These are phyloP conservation scores for Pseudococcus longispinus DNA, from an alignment of 2,888 invertebrate genomes.

Conservation along the genomic window DNA sequence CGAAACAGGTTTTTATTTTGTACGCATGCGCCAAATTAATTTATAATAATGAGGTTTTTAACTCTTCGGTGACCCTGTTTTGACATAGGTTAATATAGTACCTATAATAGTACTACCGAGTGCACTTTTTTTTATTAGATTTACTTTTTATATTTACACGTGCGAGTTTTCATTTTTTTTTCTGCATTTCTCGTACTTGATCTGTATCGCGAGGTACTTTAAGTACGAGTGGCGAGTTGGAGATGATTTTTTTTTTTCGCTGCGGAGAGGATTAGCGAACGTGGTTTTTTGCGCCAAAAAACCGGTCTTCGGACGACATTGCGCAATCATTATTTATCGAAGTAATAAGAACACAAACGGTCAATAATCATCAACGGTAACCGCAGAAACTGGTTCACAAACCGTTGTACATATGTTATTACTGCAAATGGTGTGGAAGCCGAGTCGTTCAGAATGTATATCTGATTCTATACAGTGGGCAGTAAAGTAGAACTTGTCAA, in stretches of 20 bases:
- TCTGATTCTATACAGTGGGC: slow-evolving; percentile 32
- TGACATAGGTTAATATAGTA: not conserved
- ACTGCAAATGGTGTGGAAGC: slow-evolving; percentile 41
- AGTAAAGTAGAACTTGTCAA: slow-evolving; percentile 22
- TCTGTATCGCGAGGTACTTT: not conserved
- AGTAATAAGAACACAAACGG: slow-evolving; percentile 38
- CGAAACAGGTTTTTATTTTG: slow-evolving; percentile 13
- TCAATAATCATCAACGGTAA: slow-evolving; percentile 44
- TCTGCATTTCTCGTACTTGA: not conserved
- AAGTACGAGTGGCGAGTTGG: not conserved
- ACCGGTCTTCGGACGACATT: slow-evolving; percentile 34
- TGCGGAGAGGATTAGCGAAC: not conserved
- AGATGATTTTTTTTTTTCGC: not conserved
- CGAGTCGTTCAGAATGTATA: slow-evolving; percentile 17
- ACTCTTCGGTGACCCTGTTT: slow-evolving; percentile 35
- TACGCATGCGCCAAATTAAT: slow-evolving; percentile 39
- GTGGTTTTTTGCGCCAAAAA: slow-evolving; percentile 37
- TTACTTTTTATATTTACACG: not conserved
- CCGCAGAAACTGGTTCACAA: slow-evolving; percentile 39
- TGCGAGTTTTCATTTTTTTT: not conserved
- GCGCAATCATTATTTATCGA: slow-evolving; percentile 37
- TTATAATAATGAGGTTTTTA: slow-evolving; percentile 32
- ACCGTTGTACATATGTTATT: slow-evolving; percentile 45
- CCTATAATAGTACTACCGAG: not conserved
- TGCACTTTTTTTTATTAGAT: not conserved